Evolutionary conservation across 2,113 vertebrate species (phyloP), one percentile per base, ranked within the genome.

Genomic region (Elaphurus davidianus): DNA sequence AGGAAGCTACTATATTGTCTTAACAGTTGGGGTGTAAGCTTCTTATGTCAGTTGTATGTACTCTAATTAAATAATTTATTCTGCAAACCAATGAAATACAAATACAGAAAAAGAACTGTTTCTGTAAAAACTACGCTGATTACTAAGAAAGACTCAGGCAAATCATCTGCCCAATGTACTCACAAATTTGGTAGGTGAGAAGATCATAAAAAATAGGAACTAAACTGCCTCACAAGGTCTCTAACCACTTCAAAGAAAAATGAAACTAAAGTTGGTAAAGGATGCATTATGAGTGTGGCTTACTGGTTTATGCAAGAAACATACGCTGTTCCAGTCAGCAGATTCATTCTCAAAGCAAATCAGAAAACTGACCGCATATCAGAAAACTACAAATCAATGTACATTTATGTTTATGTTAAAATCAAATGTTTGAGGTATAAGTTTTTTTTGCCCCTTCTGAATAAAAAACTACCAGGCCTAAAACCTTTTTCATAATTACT

Each of bases 51-150:
- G 27, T 36, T 57, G 6, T 71, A 93, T 57, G 87, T 92, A 79
- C 23, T 88, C 28, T 87, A 90, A 82, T 86, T 86, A 79, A 7
- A 60, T 88, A 85, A 93, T 47, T 62, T 88, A n/a, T 94, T 90
- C 79, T 87, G 10, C 21, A 97, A 94, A 88, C 19, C 30, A 91
- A 79, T 74, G 55, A 91, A 93, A 89, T 40, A 33, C 27, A 15
- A 79, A 19, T 40, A 16, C 74, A n/a, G 71, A 67, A 52, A 89
- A 36, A 94, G 27, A 85, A 95, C 7, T 59, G 7, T 25, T 93
- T 88, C 71, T 89, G 40, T 43, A 13, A 97, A 96, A 85, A 93
- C 55, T 79, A 97, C 52, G 7, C 64, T 83, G 57, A 57, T 93
- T 40, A 84, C 28, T 93, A 54, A 83, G 16, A 33, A 88, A 95